Base-by-base conservation (phyloP, 2,888 invertebrate species). In the Deladenus siricidicola region DNA sequence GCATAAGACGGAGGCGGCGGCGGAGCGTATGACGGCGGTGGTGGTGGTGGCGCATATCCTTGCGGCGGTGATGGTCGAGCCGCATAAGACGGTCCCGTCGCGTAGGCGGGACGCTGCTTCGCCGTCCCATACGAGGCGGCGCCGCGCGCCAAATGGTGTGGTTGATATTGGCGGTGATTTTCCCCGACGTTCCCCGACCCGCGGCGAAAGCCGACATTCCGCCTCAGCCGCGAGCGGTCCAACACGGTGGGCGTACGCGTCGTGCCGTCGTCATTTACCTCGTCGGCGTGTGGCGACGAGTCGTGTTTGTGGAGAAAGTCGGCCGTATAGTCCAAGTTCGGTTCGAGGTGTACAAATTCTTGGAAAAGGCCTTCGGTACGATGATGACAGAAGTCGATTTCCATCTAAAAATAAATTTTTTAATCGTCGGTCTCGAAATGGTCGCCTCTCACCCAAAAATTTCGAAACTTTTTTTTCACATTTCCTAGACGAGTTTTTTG, bases 351-450 rank as follows among this genome's bases (percentile, higher is more conserved):
- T 39, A 42, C 34, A 14, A 39, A 52, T 39, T 52, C 19, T 4
- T 52, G 52, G 17, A 10, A 10, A 8, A 52, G 26, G 21, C 39
- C 52, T 4, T 8, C 23, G 14, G 52, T 34, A 6, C 34, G 30
- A 39, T 19, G 30, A 34, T 34, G 52, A 23, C 52, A 52, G n/a
- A 52, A 52, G 23, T 52, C 52, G 10, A 52, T 21, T 52, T 52
- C 42, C 52, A 39, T 19, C 52, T 52, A 10, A 19, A 52, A 30
- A 42, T 23, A 10, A 34, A 34, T 34, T 34, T 10, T 10, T 34
- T 34, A 34, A 34, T 34, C 14, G n/a, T n/a, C n/a, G n/a, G n/a
- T n/a, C n/a, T n/a, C n/a, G n/a, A n/a, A n/a, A n/a, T n/a, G n/a
- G n/a, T n/a, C n/a, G n/a, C n/a, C n/a, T n/a, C n/a, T n/a, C n/a